Evolutionary conservation across 2,888 invertebrate genomes (phyloP).

Genomic region (Hemaris fuciformis): DNA sequence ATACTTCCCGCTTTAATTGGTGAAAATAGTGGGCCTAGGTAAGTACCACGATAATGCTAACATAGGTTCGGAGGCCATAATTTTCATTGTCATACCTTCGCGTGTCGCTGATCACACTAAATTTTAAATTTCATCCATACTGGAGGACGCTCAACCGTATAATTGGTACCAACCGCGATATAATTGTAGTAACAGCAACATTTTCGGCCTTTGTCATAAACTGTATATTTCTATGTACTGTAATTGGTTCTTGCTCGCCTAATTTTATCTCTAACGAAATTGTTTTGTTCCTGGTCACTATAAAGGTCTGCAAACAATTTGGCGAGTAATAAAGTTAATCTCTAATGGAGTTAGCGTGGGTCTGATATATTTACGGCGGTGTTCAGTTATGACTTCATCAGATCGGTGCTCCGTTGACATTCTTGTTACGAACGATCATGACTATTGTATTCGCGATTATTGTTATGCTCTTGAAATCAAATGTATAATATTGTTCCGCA

Average conservation of each 20-base stretch:
- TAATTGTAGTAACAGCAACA: conserved; percentile 36
- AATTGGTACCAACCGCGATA: conserved; percentile 43
- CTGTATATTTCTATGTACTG: conserved; percentile 1
- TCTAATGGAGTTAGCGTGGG: conserved; percentile 59
- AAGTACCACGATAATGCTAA: conserved; percentile 47
- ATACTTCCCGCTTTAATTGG: conserved; percentile 18
- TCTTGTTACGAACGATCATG: conserved; percentile 31
- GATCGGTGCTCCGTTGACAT: conserved; percentile 47
- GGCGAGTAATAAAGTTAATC: conserved; percentile 51
- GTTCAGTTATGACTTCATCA: conserved; percentile 73
- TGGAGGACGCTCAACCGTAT: conserved; percentile 32
- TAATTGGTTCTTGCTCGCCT: conserved; percentile 16
- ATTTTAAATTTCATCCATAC: conserved; percentile 41
- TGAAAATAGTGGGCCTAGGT: conserved; percentile 44
- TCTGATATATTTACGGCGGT: conserved; percentile 63
- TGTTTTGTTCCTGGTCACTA: not conserved
- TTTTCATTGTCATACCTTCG: conserved; percentile 48
- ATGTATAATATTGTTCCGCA: not conserved
- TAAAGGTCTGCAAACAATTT: conserved; percentile 19
- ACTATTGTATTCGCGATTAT: not conserved
- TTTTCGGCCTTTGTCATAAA: conserved; percentile 27
- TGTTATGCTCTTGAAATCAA: not conserved
- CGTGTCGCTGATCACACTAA: conserved; percentile 41
- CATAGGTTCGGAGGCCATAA: conserved; percentile 58
- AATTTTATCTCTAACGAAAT: conserved; percentile 10